Percentiles rank a stretch among this genome's conserved stretches.
Conservation (phyloP, 2,113 vertebrate species). For the Petrocephalus microphthalmus region DNA sequence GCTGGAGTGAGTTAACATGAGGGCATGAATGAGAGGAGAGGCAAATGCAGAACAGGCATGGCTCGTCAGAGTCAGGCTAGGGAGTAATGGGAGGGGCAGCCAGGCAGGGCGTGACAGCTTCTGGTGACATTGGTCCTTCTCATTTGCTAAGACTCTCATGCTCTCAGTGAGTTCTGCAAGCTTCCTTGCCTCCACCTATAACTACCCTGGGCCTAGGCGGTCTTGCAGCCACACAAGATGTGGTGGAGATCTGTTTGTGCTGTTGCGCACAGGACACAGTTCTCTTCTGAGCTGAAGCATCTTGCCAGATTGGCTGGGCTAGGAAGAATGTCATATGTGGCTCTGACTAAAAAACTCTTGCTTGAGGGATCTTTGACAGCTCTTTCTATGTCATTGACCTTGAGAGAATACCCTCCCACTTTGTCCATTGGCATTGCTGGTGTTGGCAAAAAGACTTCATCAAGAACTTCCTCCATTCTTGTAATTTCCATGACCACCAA, state of each 20-base stretch:
- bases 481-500: background rate
- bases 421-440: background rate
- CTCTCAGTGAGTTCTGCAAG: background rate
- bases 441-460: background rate
- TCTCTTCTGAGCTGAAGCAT: constrained; percentile 8
- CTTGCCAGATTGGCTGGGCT: background rate
- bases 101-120: no score
- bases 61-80: no score
- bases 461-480: background rate
- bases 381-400: background rate
- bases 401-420: background rate
- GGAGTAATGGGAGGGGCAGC: no score
- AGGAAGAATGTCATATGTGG: constrained; percentile 13
- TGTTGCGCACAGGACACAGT: background rate
- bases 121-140: no score
- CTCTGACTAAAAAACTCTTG: background rate
- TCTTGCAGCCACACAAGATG: background rate
- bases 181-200: constrained; percentile 11
- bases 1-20: no score
- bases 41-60: no score
- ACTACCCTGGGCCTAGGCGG: background rate
- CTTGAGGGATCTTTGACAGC: background rate
- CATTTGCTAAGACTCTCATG: no score
- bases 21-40: no score
- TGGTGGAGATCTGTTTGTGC: background rate